Base-by-base conservation (phyloP, 2,113 vertebrate genomes). In the Embiotoca jacksoni region DNA sequence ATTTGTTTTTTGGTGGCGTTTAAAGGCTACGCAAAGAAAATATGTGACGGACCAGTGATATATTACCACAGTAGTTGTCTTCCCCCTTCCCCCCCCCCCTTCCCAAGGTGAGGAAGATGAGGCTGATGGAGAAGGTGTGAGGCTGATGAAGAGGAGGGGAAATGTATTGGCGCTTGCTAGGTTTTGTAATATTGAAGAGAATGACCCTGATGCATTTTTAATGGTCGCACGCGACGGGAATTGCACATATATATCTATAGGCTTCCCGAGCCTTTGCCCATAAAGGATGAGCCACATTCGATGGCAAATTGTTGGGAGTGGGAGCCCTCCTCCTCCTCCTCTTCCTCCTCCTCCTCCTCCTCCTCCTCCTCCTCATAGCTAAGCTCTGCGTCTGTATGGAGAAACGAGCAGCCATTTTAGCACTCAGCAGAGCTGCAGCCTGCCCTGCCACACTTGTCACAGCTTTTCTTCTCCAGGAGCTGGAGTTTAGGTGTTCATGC, bases 341-440 rank as follows among this genome's bases (percentile, higher is more conserved):
- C 23, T 1, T 23, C 23, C 23, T 23, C 23, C 23, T 23, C 23
- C 23, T 23, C 23, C 23, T 23, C 23, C 23, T 23, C 23, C 23
- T 23, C 23, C 23, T 23, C 23, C 23, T 23, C 75, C 78, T 86
- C 54, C 62, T 80, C 55, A 36, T 36, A 62, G 64, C 86, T 73
- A n/a, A 84, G 87, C 85, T 73, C 57, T 67, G 72, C 66, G 82
- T 85, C 78, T 81, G 85, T 82, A 64, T 82, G 76, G 72, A 86
- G 83, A 82, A 23, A 66, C 5, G 79, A 84, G 85, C 87, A 88
- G 89, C 89, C 89, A 91, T 91, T 91, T 91, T 91, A 91, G 77
- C 74, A 72, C 77, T 70, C 77, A 37, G 81, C 85, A 84, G 74
- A 35, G 75, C 84, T 86, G 85, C 84, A 89, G 86, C 83, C 68